These are phyloP conservation scores for Amphiura filiformis DNA, from an alignment of 35 echinoderm and acorn worm species.

Conservation along the genomic window DNA sequence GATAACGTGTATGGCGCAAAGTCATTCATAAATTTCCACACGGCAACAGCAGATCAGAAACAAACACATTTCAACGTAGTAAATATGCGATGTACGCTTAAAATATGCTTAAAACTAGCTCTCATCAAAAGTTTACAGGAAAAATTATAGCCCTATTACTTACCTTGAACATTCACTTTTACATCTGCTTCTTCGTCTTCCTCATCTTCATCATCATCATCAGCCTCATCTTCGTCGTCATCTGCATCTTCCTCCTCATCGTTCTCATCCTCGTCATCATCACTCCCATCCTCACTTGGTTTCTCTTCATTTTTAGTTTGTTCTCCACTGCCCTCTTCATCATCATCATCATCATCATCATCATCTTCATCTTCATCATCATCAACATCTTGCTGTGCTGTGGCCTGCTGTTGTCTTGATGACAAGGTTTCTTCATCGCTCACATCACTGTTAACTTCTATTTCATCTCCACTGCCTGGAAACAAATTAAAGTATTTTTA, in stretches of 20 bases:
- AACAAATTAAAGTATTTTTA: neutral
- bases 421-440: neutral
- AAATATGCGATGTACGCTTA: too few species aligned
- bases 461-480: neutral
- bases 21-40: too few species aligned
- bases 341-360: slow-evolving; percentile 25
- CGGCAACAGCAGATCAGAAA: neutral
- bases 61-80: neutral
- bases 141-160: too few species aligned
- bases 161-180: neutral
- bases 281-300: slow-evolving; percentile 8
- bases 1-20: neutral
- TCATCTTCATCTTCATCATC: too few species aligned
- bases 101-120: neutral
- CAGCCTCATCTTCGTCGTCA: slow-evolving; percentile 8
- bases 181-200: slow-evolving; percentile 17
- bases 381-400: too few species aligned
- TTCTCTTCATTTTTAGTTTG: neutral
- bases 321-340: neutral
- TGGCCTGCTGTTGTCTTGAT: too few species aligned
- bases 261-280: slow-evolving; percentile 17
- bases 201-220: slow-evolving; percentile 30
- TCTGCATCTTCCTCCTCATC: slow-evolving; percentile 33
- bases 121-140: too few species aligned
- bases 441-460: neutral